Base-by-base conservation (phyloP, 2,888 invertebrate species). In the Lapara coniferarum region DNA sequence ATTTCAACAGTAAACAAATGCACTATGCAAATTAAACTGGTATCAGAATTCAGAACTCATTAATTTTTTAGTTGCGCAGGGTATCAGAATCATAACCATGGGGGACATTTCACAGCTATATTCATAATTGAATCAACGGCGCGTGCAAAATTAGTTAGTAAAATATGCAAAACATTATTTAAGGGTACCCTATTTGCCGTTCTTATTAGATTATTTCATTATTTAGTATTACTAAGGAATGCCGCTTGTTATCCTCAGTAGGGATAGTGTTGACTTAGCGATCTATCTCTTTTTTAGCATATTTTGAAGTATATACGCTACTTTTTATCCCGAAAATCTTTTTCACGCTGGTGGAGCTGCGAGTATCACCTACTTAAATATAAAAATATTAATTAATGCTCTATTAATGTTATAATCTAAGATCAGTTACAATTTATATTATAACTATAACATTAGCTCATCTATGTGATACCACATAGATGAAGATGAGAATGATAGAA, bases 151-250 rank as follows among this genome's bases (percentile, higher is more conserved):
- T 91, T 90, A 89, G 88, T 83, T 82, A 73, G 84, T 90, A 77
- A 90, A 92, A 89, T 91, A 91, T 91, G 85, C 87, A 89, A 83
- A 85, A 77, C 78, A 79, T 86, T 87, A 87, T 84, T 79, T 80
- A 81, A 77, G 81, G 78, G 70, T 79, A 81, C 78, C 79, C 81
- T 81, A 84, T 83, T 83, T 78, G 79, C 73, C 70, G 63, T 74
- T 73, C 77, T 85, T 85, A 86, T 82, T 81, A 82, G 78, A 78
- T 78, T 79, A 79, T 81, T 85, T 87, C 84, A 87, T 85, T 84
- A 87, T 86, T 83, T 80, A 84, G 80, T 25, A 30, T 57, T 59
- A 58, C 46, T 52, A 25, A 56, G 30, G 46, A 49, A 46, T 46
- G 46, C 16, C 16, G n/a, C 16, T 2, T 56, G 37, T 37, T 37